phyloP scores from a whole-genome alignment of 2,797 vertebrate genomes.

The Bradypus variegatus region DNA sequence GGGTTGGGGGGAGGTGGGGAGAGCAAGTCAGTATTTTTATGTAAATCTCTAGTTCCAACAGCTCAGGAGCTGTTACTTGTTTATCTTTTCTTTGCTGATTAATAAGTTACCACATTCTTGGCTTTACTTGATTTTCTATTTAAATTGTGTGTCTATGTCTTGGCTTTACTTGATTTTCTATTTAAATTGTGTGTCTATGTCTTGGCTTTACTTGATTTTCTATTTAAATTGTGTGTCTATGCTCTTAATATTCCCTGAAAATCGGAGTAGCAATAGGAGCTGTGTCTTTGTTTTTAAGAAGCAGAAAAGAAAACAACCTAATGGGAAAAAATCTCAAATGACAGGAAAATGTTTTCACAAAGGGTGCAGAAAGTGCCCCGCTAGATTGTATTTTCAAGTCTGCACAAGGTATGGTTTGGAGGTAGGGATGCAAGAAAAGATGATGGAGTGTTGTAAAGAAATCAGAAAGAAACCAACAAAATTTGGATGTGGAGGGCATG shows the following conservation, averaged over 20 bases:
- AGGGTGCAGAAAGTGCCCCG: background rate
- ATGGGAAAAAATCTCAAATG: background rate
- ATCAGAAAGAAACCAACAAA: background rate
- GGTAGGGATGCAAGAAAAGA: background rate
- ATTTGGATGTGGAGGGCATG: background rate
- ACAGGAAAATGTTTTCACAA: background rate
- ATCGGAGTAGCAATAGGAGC: background rate
- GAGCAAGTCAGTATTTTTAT: slow-evolving; percentile 3
- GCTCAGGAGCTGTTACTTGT: background rate
- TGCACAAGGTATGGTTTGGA: background rate
- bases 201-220: slow-evolving; percentile 30
- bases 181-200: slow-evolving; percentile 8
- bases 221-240: slow-evolving; percentile 3
- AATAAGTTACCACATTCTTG: slow-evolving; percentile 14
- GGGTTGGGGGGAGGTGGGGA: no score
- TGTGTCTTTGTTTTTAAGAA: slow-evolving; percentile 8
- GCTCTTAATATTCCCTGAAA: slow-evolving; percentile 3
- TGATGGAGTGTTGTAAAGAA: background rate
- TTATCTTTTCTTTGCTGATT: slow-evolving; percentile 34
- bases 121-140: slow-evolving; percentile 39
- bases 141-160: slow-evolving; percentile 6
- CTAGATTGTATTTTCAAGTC: background rate
- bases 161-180: slow-evolving; percentile 31
- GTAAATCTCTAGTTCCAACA: background rate
- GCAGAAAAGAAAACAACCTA: background rate